phyloP scores from a whole-genome alignment of 1,140 invertebrate genomes.

The Cherax quadricarinatus region DNA sequence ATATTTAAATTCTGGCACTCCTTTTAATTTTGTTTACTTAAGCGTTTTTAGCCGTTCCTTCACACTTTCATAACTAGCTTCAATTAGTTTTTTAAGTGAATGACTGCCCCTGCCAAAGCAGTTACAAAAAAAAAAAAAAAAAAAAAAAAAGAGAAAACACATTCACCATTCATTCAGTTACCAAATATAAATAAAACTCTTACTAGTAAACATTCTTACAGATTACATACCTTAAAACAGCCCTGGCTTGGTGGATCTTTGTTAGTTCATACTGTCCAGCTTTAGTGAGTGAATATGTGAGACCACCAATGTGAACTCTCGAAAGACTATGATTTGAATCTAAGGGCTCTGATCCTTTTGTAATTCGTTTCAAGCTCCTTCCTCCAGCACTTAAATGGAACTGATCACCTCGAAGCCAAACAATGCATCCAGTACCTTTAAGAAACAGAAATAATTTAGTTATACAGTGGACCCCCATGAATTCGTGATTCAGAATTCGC shows the following conservation, averaged over 20 bases:
- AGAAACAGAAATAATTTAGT: not conserved
- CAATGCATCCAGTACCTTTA: conserved; percentile 23
- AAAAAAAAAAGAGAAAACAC: too few relatives aligned
- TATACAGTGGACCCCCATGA: not conserved
- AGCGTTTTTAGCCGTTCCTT: too few relatives aligned
- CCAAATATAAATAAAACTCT: too few relatives aligned
- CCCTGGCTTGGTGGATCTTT: conserved; percentile 43
- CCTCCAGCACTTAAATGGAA: conserved; percentile 42
- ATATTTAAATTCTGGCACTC: too few relatives aligned
- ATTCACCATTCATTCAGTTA: too few relatives aligned
- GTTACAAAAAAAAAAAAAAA: too few relatives aligned
- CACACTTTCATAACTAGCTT: too few relatives aligned
- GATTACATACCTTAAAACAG: conserved; percentile 28
- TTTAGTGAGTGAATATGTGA: conserved; percentile 47
- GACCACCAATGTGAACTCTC: conserved; percentile 49
- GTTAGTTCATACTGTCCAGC: conserved; percentile 49
- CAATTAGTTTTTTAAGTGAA: too few relatives aligned
- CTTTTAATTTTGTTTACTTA: too few relatives aligned
- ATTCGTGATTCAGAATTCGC: too few relatives aligned
- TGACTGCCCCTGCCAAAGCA: too few relatives aligned
- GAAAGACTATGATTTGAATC: not conserved
- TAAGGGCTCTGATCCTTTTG: not conserved
- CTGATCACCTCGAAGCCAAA: conserved; percentile 32
- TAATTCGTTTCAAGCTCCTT: conserved; percentile 28
- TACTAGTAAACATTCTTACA: not conserved